Evolutionary conservation across 2,797 vertebrate species (phyloP).

Genomic region (Sphenodon punctatus): DNA sequence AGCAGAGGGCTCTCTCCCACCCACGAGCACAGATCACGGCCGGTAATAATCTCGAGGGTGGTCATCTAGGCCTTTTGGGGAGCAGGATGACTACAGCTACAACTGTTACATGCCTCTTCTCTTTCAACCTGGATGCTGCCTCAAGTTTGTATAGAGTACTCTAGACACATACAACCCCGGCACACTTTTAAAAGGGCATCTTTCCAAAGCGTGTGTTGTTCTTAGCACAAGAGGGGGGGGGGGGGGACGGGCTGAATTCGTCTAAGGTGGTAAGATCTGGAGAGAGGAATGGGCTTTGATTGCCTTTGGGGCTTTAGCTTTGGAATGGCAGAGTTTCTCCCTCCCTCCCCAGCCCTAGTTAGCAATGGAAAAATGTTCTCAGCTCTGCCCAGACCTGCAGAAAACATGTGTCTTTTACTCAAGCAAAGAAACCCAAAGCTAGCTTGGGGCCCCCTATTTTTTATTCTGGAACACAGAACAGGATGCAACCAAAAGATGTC

Average conservation of each 20-base stretch:
- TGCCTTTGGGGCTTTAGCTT: neutral
- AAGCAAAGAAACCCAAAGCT: neutral
- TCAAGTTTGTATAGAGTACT: too few species aligned
- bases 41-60: too few species aligned
- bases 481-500: neutral
- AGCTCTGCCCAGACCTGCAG: neutral
- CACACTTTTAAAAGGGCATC: neutral
- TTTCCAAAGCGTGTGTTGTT: slow-evolving; percentile 55
- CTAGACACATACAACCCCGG: too few species aligned
- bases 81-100: too few species aligned
- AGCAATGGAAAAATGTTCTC: too few species aligned
- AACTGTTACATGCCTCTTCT: too few species aligned
- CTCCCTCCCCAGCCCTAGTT: neutral
- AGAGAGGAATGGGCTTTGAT: neutral
- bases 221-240: neutral
- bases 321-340: too few species aligned
- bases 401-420: neutral
- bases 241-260: neutral
- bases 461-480: neutral
- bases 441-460: too few species aligned
- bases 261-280: neutral
- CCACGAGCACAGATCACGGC: neutral
- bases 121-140: too few species aligned
- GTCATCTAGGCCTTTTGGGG: too few species aligned
- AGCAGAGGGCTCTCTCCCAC: neutral